A percentile compares a stretch with the other conserved stretches of the same genome.
phyloP scores from a whole-genome alignment of 2,888 invertebrate genomes.

The Parthenolecanium corni region DNA sequence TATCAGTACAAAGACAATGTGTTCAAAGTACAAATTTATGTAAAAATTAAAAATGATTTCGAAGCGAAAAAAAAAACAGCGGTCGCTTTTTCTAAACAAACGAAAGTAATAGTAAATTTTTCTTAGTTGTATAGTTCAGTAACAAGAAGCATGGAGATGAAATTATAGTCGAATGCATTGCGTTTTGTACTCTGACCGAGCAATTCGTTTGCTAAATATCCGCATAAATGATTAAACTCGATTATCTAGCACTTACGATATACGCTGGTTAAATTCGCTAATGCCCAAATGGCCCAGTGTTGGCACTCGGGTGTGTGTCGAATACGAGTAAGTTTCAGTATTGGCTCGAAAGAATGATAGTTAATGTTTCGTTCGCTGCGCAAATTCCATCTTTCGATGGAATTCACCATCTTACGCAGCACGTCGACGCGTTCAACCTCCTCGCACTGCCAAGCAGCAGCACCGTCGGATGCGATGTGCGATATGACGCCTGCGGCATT shows the following conservation, averaged over 20 bases:
- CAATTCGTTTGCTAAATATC: no score
- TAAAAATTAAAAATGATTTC: no score
- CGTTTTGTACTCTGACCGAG: no score
- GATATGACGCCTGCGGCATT: conserved; percentile 92
- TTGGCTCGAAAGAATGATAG: conserved; percentile 91
- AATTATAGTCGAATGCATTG: no score
- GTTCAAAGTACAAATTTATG: no score
- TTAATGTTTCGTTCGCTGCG: conserved; percentile 84
- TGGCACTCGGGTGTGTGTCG: conserved; percentile 84
- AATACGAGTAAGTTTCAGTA: conserved; percentile 67
- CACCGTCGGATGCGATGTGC: conserved; percentile 88
- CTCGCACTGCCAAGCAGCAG: conserved; percentile 64
- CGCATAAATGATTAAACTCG: no score
- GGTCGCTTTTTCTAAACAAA: no score
- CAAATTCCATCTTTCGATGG: conserved; percentile 81
- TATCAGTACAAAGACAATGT: no score
- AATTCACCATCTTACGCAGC: conserved; percentile 59
- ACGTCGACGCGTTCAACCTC: conserved; percentile 60
- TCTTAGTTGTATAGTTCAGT: no score
- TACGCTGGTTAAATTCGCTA: conserved; percentile 87
- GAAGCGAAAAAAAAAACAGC: no score
- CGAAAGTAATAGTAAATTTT: no score
- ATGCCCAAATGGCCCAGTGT: conserved; percentile 95
- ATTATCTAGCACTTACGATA: conserved; percentile 74
- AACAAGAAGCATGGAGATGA: no score